These are phyloP conservation scores for Loris lydekkerianus DNA, from an alignment of 2,797 vertebrate genomes.

Conservation along the genomic window DNA sequence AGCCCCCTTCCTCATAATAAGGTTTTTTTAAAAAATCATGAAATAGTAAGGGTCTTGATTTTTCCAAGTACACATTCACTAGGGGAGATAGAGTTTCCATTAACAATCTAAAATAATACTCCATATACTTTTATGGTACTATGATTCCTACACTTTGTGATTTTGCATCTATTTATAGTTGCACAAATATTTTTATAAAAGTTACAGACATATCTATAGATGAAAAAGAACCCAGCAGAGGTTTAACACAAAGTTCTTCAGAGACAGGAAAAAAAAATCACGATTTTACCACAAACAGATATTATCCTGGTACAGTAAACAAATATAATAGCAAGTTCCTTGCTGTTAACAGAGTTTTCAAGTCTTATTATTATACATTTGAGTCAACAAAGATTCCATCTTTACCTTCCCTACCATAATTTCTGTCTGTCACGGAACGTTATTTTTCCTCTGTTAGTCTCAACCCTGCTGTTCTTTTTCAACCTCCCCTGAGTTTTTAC, in stretches of 20 bases:
- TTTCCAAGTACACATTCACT: background rate
- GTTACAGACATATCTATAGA: background rate
- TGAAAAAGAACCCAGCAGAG: constrained; percentile 47
- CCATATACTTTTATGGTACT: background rate
- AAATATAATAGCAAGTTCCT: constrained; percentile 68
- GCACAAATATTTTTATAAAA: constrained; percentile 60
- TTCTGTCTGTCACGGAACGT: constrained; percentile 11
- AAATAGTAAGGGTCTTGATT: constrained; percentile 14
- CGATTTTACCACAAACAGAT: constrained; percentile 41
- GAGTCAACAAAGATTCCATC: constrained; percentile 62
- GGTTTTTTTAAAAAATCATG: constrained; percentile 33
- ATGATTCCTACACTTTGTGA: background rate
- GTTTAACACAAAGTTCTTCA: constrained; percentile 48
- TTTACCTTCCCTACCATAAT: constrained; percentile 31
- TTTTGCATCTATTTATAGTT: constrained; percentile 34
- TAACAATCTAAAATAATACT: constrained; percentile 21
- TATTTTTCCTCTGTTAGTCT: constrained; percentile 30
- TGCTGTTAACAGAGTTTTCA: constrained; percentile 65
- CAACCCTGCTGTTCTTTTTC: background rate
- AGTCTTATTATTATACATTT: constrained; percentile 59
- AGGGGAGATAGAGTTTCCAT: background rate
- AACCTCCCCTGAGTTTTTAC: background rate
- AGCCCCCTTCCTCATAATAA: background rate
- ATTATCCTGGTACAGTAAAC: constrained; percentile 70
- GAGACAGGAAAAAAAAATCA: constrained; percentile 71